phyloP scores from a whole-genome alignment of 2,888 invertebrate genomes.

The Caenorhabditis wallacei region DNA sequence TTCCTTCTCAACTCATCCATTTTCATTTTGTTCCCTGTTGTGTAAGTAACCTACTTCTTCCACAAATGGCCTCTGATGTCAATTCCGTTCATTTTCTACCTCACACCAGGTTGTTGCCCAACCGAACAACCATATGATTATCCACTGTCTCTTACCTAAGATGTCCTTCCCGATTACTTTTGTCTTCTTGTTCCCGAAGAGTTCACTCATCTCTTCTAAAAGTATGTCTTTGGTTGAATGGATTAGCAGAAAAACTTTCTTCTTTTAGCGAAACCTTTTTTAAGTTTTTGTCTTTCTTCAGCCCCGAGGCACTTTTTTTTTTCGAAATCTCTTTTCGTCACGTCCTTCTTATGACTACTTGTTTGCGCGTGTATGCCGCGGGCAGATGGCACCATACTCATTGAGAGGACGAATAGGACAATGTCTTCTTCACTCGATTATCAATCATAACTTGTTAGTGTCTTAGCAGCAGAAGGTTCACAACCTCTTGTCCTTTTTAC shows the following conservation, averaged over 20 bases:
- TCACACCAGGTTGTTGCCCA: slow-evolving; percentile 45
- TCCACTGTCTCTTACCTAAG: slow-evolving; percentile 3
- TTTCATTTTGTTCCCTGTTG: slow-evolving; percentile 6
- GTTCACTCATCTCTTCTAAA: slow-evolving; percentile 29
- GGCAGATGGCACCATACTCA: slow-evolving; percentile 46
- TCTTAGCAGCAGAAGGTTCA: slow-evolving; percentile 30
- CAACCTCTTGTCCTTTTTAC: slow-evolving; percentile 22
- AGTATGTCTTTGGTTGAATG: slow-evolving; percentile 37
- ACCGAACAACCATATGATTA: slow-evolving; percentile 59
- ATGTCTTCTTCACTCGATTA: slow-evolving; percentile 56
- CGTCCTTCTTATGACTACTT: slow-evolving; percentile 39
- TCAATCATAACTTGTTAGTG: slow-evolving; percentile 62
- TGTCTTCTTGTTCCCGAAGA: slow-evolving; percentile 25
- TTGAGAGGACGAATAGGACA: slow-evolving; percentile 28
- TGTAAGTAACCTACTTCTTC: slow-evolving; percentile 18
- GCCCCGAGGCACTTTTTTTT: slow-evolving; percentile 58
- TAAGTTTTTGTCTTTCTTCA: slow-evolving; percentile 9
- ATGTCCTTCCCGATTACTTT: slow-evolving; percentile 48
- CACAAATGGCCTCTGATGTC: background rate
- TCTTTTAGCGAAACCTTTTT: slow-evolving; percentile 26
- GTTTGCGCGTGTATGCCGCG: slow-evolving; percentile 39
- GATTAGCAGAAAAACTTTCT: slow-evolving; percentile 29
- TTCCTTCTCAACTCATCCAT: background rate
- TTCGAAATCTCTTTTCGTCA: slow-evolving; percentile 27
- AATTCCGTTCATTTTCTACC: slow-evolving; percentile 5